These are phyloP conservation scores for Salpingus planirostris DNA, from an alignment of 2,888 invertebrate genomes.

Conservation along the genomic window DNA sequence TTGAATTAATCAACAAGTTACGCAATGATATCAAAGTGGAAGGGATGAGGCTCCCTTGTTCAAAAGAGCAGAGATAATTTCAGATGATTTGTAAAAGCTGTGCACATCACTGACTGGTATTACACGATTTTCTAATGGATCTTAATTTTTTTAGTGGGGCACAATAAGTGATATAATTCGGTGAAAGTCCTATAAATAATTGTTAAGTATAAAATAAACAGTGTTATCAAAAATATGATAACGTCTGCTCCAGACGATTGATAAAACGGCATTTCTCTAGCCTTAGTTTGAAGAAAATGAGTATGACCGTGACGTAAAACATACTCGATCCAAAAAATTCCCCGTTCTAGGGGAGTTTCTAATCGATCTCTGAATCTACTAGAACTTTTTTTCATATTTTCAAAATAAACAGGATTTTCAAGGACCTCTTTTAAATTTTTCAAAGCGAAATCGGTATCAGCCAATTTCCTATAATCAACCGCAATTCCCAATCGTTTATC, in stretches of 20 bases:
- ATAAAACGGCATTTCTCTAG: not conserved
- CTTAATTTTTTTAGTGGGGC: too few species aligned
- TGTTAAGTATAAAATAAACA: not conserved
- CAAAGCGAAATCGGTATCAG: conserved; percentile 17
- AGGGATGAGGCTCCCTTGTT: too few species aligned
- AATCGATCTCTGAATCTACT: conserved; percentile 9
- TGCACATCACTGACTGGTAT: too few species aligned
- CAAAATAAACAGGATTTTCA: too few species aligned
- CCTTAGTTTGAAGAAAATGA: not conserved
- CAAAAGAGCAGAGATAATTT: too few species aligned
- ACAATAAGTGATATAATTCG: not conserved
- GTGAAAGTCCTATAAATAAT: not conserved
- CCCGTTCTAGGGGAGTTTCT: conserved; percentile 11
- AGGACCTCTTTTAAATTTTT: not conserved
- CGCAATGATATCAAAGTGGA: too few species aligned
- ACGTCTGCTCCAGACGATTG: not conserved
- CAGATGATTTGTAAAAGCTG: too few species aligned
- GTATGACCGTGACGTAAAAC: conserved; percentile 2
- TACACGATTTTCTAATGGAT: too few species aligned
- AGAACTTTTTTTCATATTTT: conserved; percentile 12
- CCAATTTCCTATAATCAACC: too few species aligned
- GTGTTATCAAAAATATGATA: not conserved
- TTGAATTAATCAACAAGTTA: too few species aligned
- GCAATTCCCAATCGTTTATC: conserved; percentile 22
- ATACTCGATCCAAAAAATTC: conserved; percentile 17